Percentiles rank a stretch among this genome's conserved stretches.
phyloP scores from a whole-genome alignment of 2,888 invertebrate species.

The Copidosoma aretas region DNA sequence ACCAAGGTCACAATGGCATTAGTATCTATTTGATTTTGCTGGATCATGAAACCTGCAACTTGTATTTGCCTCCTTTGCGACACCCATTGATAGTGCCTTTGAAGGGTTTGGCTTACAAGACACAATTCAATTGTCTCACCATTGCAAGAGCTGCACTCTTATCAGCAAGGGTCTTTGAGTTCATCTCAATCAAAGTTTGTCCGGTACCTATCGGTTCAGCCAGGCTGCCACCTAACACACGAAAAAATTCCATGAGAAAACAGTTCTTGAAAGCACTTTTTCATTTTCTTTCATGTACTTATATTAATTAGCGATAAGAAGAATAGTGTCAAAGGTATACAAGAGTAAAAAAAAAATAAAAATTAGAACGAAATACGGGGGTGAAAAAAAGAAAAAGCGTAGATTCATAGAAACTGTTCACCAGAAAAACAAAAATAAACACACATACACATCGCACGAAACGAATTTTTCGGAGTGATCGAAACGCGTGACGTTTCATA shows the following conservation, averaged over 20 bases:
- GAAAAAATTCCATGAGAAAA: constrained; percentile 30
- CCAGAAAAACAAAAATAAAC: constrained; percentile 15
- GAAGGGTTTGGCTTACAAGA: too few relatives aligned
- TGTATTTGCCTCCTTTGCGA: too few relatives aligned
- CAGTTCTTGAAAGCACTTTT: not conserved
- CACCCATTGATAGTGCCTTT: too few relatives aligned
- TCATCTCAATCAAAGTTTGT: constrained; percentile 18
- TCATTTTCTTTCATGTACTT: constrained; percentile 21
- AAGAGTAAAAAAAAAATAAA: constrained; percentile 9
- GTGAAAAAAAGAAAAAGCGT: constrained; percentile 23
- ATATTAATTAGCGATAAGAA: constrained; percentile 32
- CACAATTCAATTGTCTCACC: too few relatives aligned
- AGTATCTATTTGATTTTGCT: too few relatives aligned
- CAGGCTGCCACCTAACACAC: constrained; percentile 35
- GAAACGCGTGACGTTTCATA: not conserved
- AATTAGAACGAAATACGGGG: constrained; percentile 13
- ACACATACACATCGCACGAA: constrained; percentile 17
- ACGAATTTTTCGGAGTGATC: not conserved
- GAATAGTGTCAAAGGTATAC: constrained; percentile 17
- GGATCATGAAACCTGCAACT: too few relatives aligned
- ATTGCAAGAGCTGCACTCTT: not conserved
- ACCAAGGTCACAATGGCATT: too few relatives aligned
- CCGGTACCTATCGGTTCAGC: constrained; percentile 25
- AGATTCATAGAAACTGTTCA: constrained; percentile 10
- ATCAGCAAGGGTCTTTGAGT: constrained; percentile 2